These are phyloP conservation scores for Scleropages formosus DNA, from an alignment of 2,797 vertebrate species.

Conservation along the genomic window DNA sequence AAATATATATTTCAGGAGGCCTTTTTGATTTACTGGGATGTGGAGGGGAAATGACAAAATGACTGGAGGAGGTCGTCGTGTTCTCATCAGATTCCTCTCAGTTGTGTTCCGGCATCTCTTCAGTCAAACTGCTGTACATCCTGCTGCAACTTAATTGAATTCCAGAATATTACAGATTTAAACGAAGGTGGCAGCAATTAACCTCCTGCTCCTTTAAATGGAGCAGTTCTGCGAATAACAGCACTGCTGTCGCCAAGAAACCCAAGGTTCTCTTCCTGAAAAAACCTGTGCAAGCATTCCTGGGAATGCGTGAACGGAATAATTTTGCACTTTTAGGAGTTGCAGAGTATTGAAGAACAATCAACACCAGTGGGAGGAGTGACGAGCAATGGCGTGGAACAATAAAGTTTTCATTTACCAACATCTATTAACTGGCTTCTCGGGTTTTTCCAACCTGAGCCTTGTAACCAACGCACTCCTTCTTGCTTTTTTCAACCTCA, in stretches of 20 bases:
- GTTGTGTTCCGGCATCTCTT: slow-evolving; percentile 17
- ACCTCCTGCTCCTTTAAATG: slow-evolving; percentile 38
- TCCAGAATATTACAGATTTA: slow-evolving; percentile 22
- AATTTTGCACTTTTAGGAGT: slow-evolving; percentile 10
- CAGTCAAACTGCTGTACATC: too few relatives aligned
- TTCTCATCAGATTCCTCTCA: slow-evolving; percentile 46
- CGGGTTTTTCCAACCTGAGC: slow-evolving; percentile 10
- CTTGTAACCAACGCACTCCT: not conserved
- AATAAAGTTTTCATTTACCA: slow-evolving; percentile 19
- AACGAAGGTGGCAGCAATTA: slow-evolving; percentile 45
- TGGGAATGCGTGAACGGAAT: slow-evolving; percentile 3
- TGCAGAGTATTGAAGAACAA: not conserved
- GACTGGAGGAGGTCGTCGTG: slow-evolving; percentile 45
- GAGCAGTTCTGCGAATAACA: slow-evolving; percentile 35
- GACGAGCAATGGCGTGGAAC: not conserved
- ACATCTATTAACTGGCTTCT: slow-evolving; percentile 10
- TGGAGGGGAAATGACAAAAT: slow-evolving; percentile 52
- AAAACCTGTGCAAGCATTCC: not conserved
- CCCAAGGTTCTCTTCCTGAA: not conserved
- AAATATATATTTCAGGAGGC: slow-evolving; percentile 60
- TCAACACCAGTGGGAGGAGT: not conserved
- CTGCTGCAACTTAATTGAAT: slow-evolving; percentile 11
- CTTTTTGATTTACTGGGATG: slow-evolving; percentile 55
- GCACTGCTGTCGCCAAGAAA: slow-evolving; percentile 1
- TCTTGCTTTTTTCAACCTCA: slow-evolving; percentile 6